Percentiles rank a stretch among this genome's conserved stretches.
Conservation (phyloP, 2,113 vertebrate species). For the Numida meleagris region DNA sequence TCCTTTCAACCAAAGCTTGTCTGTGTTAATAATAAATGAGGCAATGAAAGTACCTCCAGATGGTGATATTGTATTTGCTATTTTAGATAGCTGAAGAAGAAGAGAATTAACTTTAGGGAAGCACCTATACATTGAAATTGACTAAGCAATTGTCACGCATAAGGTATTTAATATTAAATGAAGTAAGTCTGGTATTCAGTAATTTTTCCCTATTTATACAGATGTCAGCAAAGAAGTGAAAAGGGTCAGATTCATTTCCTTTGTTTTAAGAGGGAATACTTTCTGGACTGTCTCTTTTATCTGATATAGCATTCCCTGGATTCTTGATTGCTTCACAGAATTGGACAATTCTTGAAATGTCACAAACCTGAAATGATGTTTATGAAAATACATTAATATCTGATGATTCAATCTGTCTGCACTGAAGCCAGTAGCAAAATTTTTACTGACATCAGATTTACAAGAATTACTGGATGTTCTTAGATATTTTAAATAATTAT, state of each 20-base stretch:
- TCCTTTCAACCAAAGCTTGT: neutral
- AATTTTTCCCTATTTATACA: neutral
- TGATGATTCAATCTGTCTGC: neutral
- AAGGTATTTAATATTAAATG: neutral
- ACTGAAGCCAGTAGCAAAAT: neutral
- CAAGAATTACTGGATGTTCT: neutral
- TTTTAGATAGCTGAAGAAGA: neutral
- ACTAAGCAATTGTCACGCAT: neutral
- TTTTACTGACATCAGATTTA: neutral
- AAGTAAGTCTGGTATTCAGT: neutral
- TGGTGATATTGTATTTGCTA: neutral
- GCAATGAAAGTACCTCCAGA: neutral
- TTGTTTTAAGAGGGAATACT: neutral
- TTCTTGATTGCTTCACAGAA: neutral
- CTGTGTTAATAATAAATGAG: neutral
- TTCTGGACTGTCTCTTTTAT: neutral
- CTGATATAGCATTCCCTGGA: neutral
- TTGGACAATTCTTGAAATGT: neutral
- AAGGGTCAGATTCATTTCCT: neutral
- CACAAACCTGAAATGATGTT: neutral
- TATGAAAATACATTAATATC: neutral
- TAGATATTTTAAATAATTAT: neutral
- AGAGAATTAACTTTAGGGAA: neutral
- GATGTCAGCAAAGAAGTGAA: neutral
- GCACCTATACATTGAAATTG: neutral